phyloP scores from a whole-genome alignment of 2,797 vertebrate genomes.

The Spinibarbus caldwelli region DNA sequence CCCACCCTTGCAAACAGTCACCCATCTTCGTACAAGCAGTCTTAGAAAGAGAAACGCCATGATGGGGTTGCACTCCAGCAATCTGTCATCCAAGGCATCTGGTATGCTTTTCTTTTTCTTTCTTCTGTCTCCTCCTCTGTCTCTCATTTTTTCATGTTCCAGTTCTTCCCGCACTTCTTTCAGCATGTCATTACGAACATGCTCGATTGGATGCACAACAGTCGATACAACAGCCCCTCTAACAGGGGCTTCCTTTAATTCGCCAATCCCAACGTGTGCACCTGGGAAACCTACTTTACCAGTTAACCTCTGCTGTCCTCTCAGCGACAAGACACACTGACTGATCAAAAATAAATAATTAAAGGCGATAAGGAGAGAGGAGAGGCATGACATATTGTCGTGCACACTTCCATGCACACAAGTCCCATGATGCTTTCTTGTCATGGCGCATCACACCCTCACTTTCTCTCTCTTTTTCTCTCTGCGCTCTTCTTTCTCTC shows the following conservation, averaged over 20 bases:
- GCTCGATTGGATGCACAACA: constrained; percentile 52
- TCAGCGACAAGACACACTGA: constrained; percentile 46
- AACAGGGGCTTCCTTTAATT: constrained; percentile 40
- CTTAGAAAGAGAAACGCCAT: constrained; percentile 46
- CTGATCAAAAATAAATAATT: constrained; percentile 55
- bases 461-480: constrained; percentile 46
- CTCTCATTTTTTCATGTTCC: not conserved
- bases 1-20: constrained; percentile 30
- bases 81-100: constrained; percentile 60
- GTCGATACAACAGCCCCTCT: constrained; percentile 40
- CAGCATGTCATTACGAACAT: constrained; percentile 54
- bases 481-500: constrained; percentile 33
- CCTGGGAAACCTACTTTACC: constrained; percentile 37
- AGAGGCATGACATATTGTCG: constrained; percentile 53
- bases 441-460: constrained; percentile 54
- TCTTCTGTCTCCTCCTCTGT: constrained; percentile 15
- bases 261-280: constrained; percentile 8
- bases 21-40: constrained; percentile 41
- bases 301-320: constrained; percentile 52
- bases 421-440: constrained; percentile 62
- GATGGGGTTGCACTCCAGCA: constrained; percentile 52
- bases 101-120: constrained; percentile 50
- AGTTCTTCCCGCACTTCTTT: too few species aligned
- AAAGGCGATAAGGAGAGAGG: constrained; percentile 51
- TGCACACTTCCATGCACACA: constrained; percentile 54